A percentile compares a stretch with the other conserved stretches of the same genome.
These are phyloP conservation scores for Donacobius atricapilla DNA, from an alignment of 2,113 vertebrate species.

Conservation along the genomic window DNA sequence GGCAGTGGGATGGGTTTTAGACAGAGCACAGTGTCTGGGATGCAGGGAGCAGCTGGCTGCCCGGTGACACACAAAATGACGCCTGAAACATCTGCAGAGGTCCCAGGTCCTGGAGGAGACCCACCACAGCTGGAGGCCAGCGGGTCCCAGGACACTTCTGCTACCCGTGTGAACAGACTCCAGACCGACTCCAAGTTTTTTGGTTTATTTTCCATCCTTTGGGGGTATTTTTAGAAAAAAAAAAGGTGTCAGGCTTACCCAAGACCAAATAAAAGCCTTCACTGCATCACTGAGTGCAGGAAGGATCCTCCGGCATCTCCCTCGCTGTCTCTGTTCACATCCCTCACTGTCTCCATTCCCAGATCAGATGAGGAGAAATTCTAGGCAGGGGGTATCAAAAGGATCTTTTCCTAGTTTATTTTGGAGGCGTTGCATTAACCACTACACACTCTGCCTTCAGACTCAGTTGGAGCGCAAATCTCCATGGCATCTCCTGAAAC, in stretches of 20 bases:
- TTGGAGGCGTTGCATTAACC: not conserved
- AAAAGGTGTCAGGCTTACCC: not conserved
- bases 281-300: no score
- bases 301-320: not conserved
- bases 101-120: not conserved
- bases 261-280: not conserved
- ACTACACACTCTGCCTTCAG: not conserved
- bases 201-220: not conserved
- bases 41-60: not conserved
- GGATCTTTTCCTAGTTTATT: not conserved
- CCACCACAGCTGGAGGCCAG: not conserved
- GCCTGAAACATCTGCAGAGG: not conserved
- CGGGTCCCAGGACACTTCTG: not conserved
- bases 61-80: not conserved
- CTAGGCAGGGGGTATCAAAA: not conserved
- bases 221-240: accelerated
- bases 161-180: not conserved
- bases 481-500: not conserved
- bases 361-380: not conserved
- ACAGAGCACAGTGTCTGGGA: no score
- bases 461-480: not conserved
- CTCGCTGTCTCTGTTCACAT: not conserved
- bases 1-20: not conserved
- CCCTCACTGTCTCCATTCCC: not conserved
- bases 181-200: not conserved